These are phyloP conservation scores for Malurus cyaneus DNA, from an alignment of 2,113 vertebrate genomes.

Conservation along the genomic window DNA sequence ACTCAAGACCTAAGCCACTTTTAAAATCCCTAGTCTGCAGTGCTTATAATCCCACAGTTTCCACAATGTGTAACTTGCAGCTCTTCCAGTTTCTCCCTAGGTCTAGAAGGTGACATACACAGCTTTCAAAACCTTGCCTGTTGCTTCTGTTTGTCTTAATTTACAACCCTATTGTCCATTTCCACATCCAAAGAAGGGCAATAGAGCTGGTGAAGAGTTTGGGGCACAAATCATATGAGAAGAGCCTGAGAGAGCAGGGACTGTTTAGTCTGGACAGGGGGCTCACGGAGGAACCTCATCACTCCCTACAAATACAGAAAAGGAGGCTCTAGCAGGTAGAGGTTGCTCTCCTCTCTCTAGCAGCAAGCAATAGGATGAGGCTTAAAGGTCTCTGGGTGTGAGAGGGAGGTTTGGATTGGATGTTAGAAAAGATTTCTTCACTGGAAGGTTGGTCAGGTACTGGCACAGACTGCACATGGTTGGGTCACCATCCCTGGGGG, in stretches of 20 bases:
- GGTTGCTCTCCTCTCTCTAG: neutral
- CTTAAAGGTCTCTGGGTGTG: neutral
- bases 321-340: neutral
- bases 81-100: neutral
- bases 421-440: neutral
- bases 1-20: neutral
- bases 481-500: neutral
- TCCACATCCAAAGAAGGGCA: neutral
- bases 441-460: neutral
- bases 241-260: neutral
- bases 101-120: neutral
- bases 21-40: neutral
- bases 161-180: neutral
- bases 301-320: too few relatives aligned
- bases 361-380: neutral
- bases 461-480: neutral
- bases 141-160: neutral
- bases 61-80: neutral
- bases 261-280: neutral
- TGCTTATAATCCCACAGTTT: neutral
- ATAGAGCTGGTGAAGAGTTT: neutral
- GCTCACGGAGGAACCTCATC: rapidly evolving
- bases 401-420: neutral
- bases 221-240: neutral
- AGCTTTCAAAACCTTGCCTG: neutral